Percentiles rank a stretch among this genome's conserved stretches.
phyloP scores from a whole-genome alignment of 2,888 invertebrate genomes.

The Drosophila rubida region DNA sequence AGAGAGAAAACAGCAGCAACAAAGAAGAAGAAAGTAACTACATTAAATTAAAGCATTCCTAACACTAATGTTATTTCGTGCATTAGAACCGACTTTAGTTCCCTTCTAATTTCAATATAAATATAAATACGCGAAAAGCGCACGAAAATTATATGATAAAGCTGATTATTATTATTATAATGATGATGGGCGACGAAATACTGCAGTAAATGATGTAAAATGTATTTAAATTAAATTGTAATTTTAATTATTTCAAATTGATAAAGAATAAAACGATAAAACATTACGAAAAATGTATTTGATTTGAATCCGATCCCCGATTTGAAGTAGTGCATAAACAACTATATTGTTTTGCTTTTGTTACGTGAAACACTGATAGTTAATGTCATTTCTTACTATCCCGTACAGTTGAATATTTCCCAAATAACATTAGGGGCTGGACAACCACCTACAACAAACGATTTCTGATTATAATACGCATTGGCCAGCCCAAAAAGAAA shows the following conservation, averaged over 20 bases:
- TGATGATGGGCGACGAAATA: constrained; percentile 49
- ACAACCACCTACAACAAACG: constrained; percentile 13
- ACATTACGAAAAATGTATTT: constrained; percentile 42
- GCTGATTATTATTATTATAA: constrained; percentile 27
- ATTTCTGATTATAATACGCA: constrained; percentile 13
- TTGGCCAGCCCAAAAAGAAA: constrained; percentile 21
- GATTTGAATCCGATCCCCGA: too few relatives aligned
- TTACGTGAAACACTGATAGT: too few relatives aligned
- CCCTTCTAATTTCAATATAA: constrained; percentile 25
- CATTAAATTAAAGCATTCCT: constrained; percentile 16
- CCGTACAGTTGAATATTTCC: too few relatives aligned
- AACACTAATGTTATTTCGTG: constrained; percentile 55
- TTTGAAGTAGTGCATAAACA: too few relatives aligned
- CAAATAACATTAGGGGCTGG: constrained; percentile 15
- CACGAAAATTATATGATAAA: constrained; percentile 25
- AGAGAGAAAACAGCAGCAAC: background rate
- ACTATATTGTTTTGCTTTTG: too few relatives aligned
- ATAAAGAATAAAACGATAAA: constrained; percentile 70
- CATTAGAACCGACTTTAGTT: constrained; percentile 63
- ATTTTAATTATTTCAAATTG: constrained; percentile 79
- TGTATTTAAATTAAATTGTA: constrained; percentile 79
- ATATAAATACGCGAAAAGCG: constrained; percentile 25
- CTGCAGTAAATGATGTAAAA: constrained; percentile 70
- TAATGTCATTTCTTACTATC: too few relatives aligned
- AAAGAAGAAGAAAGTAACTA: background rate